phyloP scores from a whole-genome alignment of 2,888 invertebrate genomes.

The Hyposoter dolosus region DNA sequence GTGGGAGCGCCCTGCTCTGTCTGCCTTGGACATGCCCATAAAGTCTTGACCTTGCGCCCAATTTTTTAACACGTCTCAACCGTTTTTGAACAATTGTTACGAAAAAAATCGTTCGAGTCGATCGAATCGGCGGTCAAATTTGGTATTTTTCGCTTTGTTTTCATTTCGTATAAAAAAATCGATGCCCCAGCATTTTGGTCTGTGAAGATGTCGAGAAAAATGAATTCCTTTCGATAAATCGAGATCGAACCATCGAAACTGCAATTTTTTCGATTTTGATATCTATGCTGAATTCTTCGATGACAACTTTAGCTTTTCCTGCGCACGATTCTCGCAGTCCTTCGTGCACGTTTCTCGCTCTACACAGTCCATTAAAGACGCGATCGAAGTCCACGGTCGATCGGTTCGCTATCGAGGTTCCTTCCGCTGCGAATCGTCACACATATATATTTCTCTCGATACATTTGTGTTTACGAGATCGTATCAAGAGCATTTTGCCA shows the following conservation, averaged over 20 bases:
- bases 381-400: constrained; percentile 66
- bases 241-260: neutral
- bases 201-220: too few species aligned
- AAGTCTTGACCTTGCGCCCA: constrained; percentile 53
- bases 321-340: neutral
- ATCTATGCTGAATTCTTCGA: neutral
- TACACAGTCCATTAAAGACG: constrained; percentile 56
- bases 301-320: constrained; percentile 18
- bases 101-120: neutral
- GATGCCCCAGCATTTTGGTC: too few species aligned
- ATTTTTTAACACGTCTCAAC: constrained; percentile 13
- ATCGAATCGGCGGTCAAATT: too few species aligned
- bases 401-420: constrained; percentile 64
- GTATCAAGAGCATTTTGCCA: constrained; percentile 47
- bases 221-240: too few species aligned
- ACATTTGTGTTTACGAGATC: neutral
- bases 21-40: constrained; percentile 52
- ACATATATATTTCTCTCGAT: neutral
- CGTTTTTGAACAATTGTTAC: neutral
- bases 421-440: constrained; percentile 58
- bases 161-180: too few species aligned
- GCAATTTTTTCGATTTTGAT: neutral
- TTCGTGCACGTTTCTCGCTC: neutral
- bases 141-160: too few species aligned
- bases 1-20: constrained; percentile 51